Base-by-base conservation (phyloP, 2,888 invertebrate genomes). In the Acrobeloides nanus region DNA sequence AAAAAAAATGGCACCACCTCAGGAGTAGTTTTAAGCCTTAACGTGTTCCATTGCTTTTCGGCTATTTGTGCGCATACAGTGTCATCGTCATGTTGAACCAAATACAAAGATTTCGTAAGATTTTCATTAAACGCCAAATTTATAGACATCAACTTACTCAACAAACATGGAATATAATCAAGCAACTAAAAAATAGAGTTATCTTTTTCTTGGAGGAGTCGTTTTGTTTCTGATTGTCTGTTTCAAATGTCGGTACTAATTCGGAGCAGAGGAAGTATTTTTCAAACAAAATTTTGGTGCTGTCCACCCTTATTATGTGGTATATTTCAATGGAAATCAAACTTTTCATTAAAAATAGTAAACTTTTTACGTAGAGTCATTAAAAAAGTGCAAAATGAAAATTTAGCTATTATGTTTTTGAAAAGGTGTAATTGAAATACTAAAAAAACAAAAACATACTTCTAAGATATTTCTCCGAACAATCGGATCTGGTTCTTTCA, bases 81-180 rank as follows among this genome's bases (percentile, higher is more conserved):
- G 26, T 51, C 45, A 26, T 26, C 24, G 38, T 39, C 47, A 24
- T 51, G 48, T 37, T 43, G 39, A 8, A 51, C 46, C 26, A 53
- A 39, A 33, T 26, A 41, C 31, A 34, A 38, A 27, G 4, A 43
- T 4, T 46, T 40, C 40, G 29, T 17, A 7, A 52, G 15, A 23
- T 38, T 21, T 32, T 50, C 27, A 18, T 20, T 33, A 10, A 50
- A 40, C 21, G 21, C 29, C 12, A 10, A 8, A 4, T 51, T 20
- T 10, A n/a, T 23, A 24, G 33, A 15, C 8, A 50, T 23, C 10
- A 35, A 27, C 17, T 41, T 18, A 5, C n/a, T 43, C 21, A 50
- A 32, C 3, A 52, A 29, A 7, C 24, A 29, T 8, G 31, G 25
- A 21, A 50, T 32, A 25, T 25, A 10, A 21, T 20, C 31, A 4